Evolutionary conservation across 2,888 invertebrate species (phyloP), one percentile per base, ranked within the genome.

Genomic region (Neuroscelio doddi): DNA sequence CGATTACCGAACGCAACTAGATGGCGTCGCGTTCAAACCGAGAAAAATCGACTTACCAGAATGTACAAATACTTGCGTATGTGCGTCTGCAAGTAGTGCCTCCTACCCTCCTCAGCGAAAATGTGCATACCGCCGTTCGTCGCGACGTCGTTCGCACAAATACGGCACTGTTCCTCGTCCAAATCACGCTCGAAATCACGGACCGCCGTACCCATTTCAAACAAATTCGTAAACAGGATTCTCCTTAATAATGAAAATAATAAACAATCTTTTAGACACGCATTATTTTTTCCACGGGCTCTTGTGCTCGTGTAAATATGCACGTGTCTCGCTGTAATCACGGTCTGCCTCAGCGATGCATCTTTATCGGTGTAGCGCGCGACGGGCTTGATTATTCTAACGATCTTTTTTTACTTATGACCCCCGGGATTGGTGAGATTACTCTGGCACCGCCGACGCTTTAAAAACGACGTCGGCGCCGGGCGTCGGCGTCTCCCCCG

Each of bases 41-140:
- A 32, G 30, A 24, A 41, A 49, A 52, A 52, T 58, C 39, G 39
- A 63, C 85, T 85, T 81, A 91, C 91, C 87, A 89, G 87, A 76
- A 92, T 88, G 75, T 89, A 87, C 71, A 91, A 86, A 86, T 91
- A 91, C 85, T 89, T 89, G 77, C 87, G 88, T 72, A 92, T 89
- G 85, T 90, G 91, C 67, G 89, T 88, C 79, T 89, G 88, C 61
- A 91, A 86, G 76, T 88, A 87, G 85, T 89, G 87, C 77, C 87
- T 87, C 80, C 88, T 88, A 59, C 90, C 90, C 85, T 91, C 90
- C 75, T 88, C 87, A 75, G 90, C 88, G 79, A 90, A 91, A 84
- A 90, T 87, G 86, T 88, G 87, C 72, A 90, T 85, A 51, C 89
- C 88, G 50, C 78, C 75, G 71, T 87, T 87, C 77, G 87, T 87